A percentile compares a stretch with the other conserved stretches of the same genome.
Conservation (phyloP, 2,888 invertebrate genomes). For the Pyrrhia umbra region DNA sequence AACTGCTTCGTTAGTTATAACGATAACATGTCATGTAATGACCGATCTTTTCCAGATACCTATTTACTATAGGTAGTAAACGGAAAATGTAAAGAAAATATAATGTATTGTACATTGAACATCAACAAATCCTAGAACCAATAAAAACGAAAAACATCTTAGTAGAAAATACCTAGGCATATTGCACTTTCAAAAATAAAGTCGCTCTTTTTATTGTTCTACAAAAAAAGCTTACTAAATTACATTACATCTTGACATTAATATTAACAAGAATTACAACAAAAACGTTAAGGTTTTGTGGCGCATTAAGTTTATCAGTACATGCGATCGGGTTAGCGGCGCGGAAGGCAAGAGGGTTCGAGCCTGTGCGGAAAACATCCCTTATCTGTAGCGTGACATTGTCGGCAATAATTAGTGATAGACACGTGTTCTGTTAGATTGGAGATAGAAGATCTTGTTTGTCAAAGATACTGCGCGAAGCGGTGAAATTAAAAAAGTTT, state of each 20-base stretch:
- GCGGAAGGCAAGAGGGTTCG: slow-evolving; percentile 57
- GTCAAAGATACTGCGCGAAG: neutral
- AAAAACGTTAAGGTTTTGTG: slow-evolving; percentile 67
- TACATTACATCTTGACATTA: slow-evolving; percentile 26
- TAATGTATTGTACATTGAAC: no score
- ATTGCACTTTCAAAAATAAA: no score
- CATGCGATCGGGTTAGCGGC: slow-evolving; percentile 65
- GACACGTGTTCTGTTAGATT: slow-evolving; percentile 52
- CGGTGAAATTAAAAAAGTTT: neutral
- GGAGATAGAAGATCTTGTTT: slow-evolving; percentile 36
- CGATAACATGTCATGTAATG: neutral
- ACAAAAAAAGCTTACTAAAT: neutral
- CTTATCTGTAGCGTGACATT: slow-evolving; percentile 71
- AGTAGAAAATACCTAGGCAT: no score
- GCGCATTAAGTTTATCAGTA: slow-evolving; percentile 75
- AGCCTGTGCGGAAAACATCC: slow-evolving; percentile 54
- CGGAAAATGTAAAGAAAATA: no score
- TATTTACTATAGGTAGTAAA: no score
- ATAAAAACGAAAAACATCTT: no score
- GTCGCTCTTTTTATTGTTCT: slow-evolving; percentile 4
- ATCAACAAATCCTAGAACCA: no score
- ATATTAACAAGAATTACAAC: slow-evolving; percentile 44
- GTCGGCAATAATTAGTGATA: slow-evolving; percentile 61
- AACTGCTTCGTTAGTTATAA: neutral
- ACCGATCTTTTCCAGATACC: no score